Evolutionary conservation across 2,113 vertebrate genomes (phyloP).

Genomic region (Nothobranchius furzeri): DNA sequence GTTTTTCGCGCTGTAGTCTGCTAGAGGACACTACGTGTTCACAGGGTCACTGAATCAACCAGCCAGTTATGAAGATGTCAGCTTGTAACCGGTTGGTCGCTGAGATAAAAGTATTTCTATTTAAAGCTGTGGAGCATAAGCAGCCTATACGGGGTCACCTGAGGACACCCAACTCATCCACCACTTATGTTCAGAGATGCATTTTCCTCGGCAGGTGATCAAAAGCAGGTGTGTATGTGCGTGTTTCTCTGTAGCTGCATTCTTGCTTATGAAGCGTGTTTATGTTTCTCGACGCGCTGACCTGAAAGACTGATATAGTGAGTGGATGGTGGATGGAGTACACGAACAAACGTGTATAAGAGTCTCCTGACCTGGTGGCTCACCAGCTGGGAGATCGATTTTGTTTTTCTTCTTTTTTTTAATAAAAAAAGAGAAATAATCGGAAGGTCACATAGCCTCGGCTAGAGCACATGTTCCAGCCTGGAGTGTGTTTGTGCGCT

Average conservation of each 20-base stretch:
- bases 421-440: background rate
- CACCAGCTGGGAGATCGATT: slow-evolving; percentile 1
- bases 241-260: background rate
- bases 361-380: slow-evolving; percentile 10
- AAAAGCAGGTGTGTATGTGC: slow-evolving; percentile 3
- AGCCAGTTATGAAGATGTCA: background rate
- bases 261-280: slow-evolving; percentile 20
- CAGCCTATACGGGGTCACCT: slow-evolving; percentile 28
- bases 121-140: slow-evolving; percentile 27
- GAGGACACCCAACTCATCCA: slow-evolving; percentile 12
- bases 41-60: slow-evolving; percentile 22
- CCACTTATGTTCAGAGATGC: background rate
- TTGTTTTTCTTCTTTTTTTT: slow-evolving; percentile 2
- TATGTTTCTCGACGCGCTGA: slow-evolving; percentile 22
- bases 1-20: background rate
- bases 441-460: slow-evolving; percentile 23
- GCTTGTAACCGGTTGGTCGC: slow-evolving; percentile 14
- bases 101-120: slow-evolving; percentile 36
- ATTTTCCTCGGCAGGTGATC: slow-evolving; percentile 1
- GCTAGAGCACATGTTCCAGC: slow-evolving; percentile 17
- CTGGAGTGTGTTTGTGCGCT: slow-evolving; percentile 9
- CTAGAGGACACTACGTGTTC: slow-evolving; percentile 2
- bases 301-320: slow-evolving; percentile 21
- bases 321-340: slow-evolving; percentile 11
- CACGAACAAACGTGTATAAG: slow-evolving; percentile 3